Conservation (phyloP, 2,797 vertebrate genomes). For the Perodicticus potto region DNA sequence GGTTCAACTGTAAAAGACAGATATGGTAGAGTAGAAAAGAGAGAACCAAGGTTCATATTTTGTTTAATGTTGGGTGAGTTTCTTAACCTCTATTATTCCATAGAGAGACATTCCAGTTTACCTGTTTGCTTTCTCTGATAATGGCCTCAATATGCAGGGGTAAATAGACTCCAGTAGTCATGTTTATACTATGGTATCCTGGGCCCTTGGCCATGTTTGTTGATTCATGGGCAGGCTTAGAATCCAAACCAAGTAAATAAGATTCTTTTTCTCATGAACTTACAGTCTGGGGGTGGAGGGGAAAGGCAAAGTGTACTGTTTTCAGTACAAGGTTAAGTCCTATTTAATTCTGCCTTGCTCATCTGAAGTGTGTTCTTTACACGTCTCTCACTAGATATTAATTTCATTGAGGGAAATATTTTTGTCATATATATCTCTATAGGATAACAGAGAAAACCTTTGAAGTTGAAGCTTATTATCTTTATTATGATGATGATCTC, state of each 20-base stretch:
- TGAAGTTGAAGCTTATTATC: neutral
- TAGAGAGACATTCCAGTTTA: neutral
- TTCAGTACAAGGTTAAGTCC: neutral
- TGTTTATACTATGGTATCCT: neutral
- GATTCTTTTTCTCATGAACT: neutral
- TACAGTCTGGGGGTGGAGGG: neutral
- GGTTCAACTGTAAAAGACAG: neutral
- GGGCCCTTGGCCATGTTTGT: neutral
- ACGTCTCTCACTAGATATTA: neutral
- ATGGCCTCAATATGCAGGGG: neutral
- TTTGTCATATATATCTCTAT: neutral
- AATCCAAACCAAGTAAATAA: neutral
- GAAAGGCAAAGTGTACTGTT: neutral
- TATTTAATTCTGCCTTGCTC: neutral
- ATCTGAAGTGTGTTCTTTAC: neutral
- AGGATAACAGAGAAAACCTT: neutral
- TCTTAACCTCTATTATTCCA: neutral
- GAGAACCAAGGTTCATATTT: neutral
- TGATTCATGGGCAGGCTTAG: neutral
- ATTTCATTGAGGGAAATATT: neutral
- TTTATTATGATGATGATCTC: constrained; percentile 7
- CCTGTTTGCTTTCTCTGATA: constrained; percentile 5
- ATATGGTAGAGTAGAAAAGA: constrained; percentile 11
- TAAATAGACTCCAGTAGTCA: neutral
- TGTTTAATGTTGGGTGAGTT: neutral